These are phyloP conservation scores for Patiria pectinifera DNA, from an alignment of 53 echinoderm and acorn worm genomes.

Conservation along the genomic window DNA sequence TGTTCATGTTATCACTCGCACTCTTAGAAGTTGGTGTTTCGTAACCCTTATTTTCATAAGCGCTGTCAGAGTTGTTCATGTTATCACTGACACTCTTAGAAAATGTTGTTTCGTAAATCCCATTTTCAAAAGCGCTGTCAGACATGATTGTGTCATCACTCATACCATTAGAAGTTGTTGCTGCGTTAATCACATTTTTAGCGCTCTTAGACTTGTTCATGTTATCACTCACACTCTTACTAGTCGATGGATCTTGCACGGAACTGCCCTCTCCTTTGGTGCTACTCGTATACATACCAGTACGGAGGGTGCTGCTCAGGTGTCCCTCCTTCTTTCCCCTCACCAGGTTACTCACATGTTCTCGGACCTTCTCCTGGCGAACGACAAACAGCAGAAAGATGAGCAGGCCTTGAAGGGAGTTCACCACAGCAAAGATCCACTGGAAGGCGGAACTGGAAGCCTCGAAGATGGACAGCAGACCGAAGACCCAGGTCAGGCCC, in stretches of 20 bases:
- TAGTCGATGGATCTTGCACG: not conserved
- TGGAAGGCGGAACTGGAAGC: constrained; percentile 68
- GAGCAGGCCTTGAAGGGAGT: constrained; percentile 87
- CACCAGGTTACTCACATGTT: not conserved
- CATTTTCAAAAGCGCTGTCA: no score
- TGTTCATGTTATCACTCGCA: no score
- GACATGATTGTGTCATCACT: no score
- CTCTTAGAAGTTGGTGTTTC: no score
- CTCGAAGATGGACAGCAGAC: constrained; percentile 71
- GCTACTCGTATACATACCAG: not conserved
- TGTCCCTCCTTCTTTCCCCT: not conserved
- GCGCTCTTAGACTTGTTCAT: not conserved
- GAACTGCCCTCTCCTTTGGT: not conserved
- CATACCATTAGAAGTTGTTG: no score
- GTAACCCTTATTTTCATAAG: no score
- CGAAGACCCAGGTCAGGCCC: constrained; percentile 87
- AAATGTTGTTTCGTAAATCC: no score
- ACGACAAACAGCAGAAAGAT: constrained; percentile 82
- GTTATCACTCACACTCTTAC: not conserved
- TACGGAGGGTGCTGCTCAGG: not conserved
- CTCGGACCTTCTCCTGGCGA: constrained; percentile 66
- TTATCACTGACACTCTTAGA: no score
- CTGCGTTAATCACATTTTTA: no score
- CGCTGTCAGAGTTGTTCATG: no score
- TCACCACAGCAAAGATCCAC: constrained; percentile 75